Conservation (phyloP, 2,888 invertebrate genomes). For the Rotaria socialis region DNA sequence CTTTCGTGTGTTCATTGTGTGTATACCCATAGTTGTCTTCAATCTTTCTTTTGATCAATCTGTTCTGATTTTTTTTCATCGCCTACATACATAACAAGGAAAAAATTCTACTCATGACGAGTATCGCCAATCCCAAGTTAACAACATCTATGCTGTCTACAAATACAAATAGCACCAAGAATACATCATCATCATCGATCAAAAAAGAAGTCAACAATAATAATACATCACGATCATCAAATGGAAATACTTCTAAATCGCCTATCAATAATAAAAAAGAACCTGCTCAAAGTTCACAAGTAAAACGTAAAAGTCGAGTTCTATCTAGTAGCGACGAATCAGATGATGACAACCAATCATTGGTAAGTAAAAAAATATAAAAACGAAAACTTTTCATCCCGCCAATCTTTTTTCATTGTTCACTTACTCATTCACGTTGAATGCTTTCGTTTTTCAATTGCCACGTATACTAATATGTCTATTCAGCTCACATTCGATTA, state of each 20-base stretch:
- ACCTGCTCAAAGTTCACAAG: not conserved
- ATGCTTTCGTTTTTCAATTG: not conserved
- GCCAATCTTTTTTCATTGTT: not conserved
- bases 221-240: too few relatives aligned
- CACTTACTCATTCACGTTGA: not conserved
- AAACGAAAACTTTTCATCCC: not conserved
- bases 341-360: not conserved
- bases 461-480: not conserved
- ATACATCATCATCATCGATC: too few relatives aligned
- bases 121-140: too few relatives aligned
- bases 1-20: too few relatives aligned
- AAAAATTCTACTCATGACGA: too few relatives aligned
- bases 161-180: too few relatives aligned
- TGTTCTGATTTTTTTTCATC: too few relatives aligned
- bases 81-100: too few relatives aligned
- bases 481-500: not conserved
- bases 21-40: too few relatives aligned
- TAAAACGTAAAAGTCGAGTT: conserved; percentile 6
- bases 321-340: not conserved
- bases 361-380: not conserved
- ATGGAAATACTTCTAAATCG: not conserved
- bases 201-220: too few relatives aligned
- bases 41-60: too few relatives aligned
- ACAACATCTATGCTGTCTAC: too few relatives aligned
- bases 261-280: not conserved